Evolutionary conservation across 2,888 invertebrate species (phyloP).

Genomic region (Hemicrepidius hirtus): DNA sequence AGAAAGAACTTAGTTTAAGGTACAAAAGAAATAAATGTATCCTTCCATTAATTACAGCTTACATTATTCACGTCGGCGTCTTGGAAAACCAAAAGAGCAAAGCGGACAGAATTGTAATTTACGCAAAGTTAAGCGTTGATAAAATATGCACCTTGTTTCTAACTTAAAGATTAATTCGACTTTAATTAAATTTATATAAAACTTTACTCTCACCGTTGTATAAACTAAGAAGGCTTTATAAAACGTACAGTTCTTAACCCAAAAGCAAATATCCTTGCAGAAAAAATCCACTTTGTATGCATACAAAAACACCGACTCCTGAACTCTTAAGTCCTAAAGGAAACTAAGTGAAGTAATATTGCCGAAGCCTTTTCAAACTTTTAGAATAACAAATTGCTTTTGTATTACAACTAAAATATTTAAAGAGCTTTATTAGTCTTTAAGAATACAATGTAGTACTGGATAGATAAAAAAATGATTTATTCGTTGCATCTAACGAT

Average conservation of each 20-base stretch:
- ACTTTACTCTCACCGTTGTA: conserved; percentile 12
- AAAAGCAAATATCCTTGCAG: conserved; percentile 7
- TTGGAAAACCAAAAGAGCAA: conserved; percentile 43
- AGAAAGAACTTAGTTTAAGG: conserved; percentile 2
- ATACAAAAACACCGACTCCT: conserved; percentile 18
- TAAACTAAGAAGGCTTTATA: neutral
- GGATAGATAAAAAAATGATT: no score
- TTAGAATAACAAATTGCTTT: conserved; percentile 4
- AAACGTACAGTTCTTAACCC: neutral
- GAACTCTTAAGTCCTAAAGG: conserved; percentile 27
- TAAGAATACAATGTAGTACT: no score
- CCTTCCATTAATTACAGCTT: conserved; percentile 40
- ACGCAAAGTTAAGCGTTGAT: conserved; percentile 38
- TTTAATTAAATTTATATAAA: conserved; percentile 44
- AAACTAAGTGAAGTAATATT: conserved; percentile 14
- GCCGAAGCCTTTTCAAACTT: neutral
- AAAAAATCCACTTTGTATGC: conserved; percentile 37
- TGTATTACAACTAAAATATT: neutral
- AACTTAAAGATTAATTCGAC: conserved; percentile 40
- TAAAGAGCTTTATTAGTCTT: no score
- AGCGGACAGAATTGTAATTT: conserved; percentile 42
- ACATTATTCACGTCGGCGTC: conserved; percentile 43
- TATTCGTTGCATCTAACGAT: no score
- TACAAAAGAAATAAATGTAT: conserved; percentile 32
- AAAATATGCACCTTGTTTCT: conserved; percentile 43